Evolutionary conservation across 2,113 vertebrate species (phyloP).

Genomic region (Campylomormyrus numenius): DNA sequence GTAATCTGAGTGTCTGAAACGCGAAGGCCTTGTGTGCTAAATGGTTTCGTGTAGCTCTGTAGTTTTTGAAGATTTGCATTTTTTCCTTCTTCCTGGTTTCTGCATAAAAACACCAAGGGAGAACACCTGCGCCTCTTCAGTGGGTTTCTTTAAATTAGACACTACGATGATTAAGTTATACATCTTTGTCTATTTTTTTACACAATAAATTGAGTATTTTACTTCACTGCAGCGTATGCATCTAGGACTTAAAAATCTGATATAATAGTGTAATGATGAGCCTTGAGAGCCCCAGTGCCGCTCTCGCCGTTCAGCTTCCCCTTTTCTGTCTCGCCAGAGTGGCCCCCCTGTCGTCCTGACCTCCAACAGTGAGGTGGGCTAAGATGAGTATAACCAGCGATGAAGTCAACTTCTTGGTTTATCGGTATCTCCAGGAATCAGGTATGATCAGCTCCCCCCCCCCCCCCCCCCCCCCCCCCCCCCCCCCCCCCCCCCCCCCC

Average conservation of each 20-base stretch:
- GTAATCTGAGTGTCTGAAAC: neutral
- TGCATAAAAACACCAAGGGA: neutral
- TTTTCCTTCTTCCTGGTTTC: neutral
- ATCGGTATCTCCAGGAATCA: constrained; percentile 97
- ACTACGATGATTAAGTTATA: neutral
- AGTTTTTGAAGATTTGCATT: neutral
- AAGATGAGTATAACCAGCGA: constrained; percentile 99
- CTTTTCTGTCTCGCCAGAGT: constrained; percentile 52
- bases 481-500: too few relatives aligned
- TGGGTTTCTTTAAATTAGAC: neutral
- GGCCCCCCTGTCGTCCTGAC: constrained; percentile 64
- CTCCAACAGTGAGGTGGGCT: constrained; percentile 75
- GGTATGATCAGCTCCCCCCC: constrained; percentile 56
- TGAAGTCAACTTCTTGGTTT: constrained; percentile 99
- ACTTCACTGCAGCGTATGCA: neutral
- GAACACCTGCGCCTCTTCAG: neutral
- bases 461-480: neutral
- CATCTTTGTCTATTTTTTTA: neutral
- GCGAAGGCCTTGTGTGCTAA: neutral
- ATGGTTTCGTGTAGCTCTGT: neutral
- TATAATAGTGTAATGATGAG: neutral
- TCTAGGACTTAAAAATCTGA: neutral
- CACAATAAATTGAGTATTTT: neutral
- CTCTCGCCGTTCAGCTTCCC: neutral
- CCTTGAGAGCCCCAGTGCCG: neutral